These are phyloP conservation scores for Petrophora chlorosata DNA, from an alignment of 2,888 invertebrate genomes.

Conservation along the genomic window DNA sequence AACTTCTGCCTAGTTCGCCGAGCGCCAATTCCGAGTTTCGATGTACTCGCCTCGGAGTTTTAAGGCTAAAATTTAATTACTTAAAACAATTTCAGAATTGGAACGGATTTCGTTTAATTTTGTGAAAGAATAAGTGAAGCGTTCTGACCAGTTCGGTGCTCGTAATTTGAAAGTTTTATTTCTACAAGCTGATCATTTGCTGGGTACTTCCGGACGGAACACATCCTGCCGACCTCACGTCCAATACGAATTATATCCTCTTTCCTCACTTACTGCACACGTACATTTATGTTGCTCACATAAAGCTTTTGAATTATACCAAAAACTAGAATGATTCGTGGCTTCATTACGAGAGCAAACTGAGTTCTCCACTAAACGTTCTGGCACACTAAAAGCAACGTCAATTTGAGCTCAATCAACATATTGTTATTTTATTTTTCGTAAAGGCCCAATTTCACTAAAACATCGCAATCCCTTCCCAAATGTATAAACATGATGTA, in stretches of 20 bases:
- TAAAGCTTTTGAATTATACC: conserved; percentile 20
- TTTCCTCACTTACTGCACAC: conserved; percentile 30
- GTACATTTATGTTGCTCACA: conserved; percentile 23
- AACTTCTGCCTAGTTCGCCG: conserved; percentile 41
- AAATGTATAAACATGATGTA: conserved; percentile 43
- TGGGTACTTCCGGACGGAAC: conserved; percentile 56
- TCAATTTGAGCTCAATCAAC: conserved; percentile 20
- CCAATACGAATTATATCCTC: conserved; percentile 48
- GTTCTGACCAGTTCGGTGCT: conserved; percentile 39
- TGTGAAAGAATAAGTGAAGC: conserved; percentile 50
- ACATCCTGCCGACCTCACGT: conserved; percentile 46
- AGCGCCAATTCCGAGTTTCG: conserved; percentile 44
- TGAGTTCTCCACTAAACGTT: too few relatives aligned
- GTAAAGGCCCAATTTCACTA: conserved; percentile 25
- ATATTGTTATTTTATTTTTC: conserved; percentile 25
- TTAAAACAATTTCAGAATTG: conserved; percentile 49
- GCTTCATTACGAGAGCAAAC: conserved; percentile 16
- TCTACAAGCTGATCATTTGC: conserved; percentile 56
- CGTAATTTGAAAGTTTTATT: conserved; percentile 60
- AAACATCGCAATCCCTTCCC: conserved; percentile 35
- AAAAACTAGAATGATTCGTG: conserved; percentile 13
- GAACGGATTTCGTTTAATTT: conserved; percentile 50
- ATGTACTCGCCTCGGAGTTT: conserved; percentile 23
- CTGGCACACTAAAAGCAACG: too few relatives aligned
- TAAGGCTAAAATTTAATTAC: conserved; percentile 49